These are phyloP conservation scores for Carcina quercana DNA, from an alignment of 2,888 invertebrate species.

Conservation along the genomic window DNA sequence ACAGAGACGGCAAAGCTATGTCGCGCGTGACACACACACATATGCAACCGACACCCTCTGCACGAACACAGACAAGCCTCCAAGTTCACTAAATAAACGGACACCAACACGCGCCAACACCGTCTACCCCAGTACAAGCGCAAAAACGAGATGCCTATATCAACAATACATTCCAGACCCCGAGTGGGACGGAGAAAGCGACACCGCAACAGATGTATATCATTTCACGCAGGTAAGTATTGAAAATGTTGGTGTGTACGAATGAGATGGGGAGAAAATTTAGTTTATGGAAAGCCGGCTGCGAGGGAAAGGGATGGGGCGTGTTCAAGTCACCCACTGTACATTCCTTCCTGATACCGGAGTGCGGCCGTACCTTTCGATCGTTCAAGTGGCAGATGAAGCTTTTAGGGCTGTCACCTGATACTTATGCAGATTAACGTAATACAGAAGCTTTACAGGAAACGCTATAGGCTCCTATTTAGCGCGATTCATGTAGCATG, in stretches of 20 bases:
- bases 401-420: conserved; percentile 63
- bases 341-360: conserved; percentile 74
- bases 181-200: conserved; percentile 46
- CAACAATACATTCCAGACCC: conserved; percentile 59
- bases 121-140: conserved; percentile 71
- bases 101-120: conserved; percentile 66
- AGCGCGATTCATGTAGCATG: too few species aligned
- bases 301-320: conserved; percentile 60
- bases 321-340: conserved; percentile 72
- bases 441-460: too few species aligned
- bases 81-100: conserved; percentile 75
- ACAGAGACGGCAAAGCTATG: conserved; percentile 74
- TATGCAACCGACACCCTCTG: conserved; percentile 68
- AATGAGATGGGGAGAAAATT: conserved; percentile 62
- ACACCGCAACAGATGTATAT: conserved; percentile 71
- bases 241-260: conserved; percentile 67
- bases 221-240: conserved; percentile 74
- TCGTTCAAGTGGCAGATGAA: conserved; percentile 75
- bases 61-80: conserved; percentile 71
- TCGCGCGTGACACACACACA: conserved; percentile 72
- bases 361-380: conserved; percentile 71
- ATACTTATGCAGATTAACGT: conserved; percentile 1
- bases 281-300: conserved; percentile 65
- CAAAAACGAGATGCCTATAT: conserved; percentile 62
- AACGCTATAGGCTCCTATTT: too few species aligned